Percentiles rank a stretch among this genome's conserved stretches.
Conservation (phyloP, 2,888 invertebrate species). For the Torymus auratus region DNA sequence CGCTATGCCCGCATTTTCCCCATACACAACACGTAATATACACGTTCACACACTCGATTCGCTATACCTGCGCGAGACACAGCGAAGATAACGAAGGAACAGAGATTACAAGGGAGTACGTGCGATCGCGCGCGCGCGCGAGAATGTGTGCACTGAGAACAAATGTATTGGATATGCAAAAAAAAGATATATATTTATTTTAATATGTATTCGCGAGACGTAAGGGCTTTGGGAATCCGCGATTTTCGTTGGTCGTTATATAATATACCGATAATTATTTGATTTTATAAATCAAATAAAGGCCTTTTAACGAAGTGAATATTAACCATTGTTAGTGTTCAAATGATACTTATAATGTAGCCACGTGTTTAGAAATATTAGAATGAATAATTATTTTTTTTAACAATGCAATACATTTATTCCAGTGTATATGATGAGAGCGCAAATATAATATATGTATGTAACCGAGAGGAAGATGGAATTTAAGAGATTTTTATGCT, state of each 20-base stretch:
- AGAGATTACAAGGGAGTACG: too few relatives aligned
- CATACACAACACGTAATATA: too few relatives aligned
- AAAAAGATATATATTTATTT: conserved; percentile 22
- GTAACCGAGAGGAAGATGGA: conserved; percentile 41
- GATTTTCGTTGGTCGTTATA: not conserved
- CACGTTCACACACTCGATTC: not conserved
- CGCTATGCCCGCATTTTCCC: too few relatives aligned
- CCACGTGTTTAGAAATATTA: not conserved
- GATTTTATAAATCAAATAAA: conserved; percentile 7
- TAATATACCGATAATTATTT: not conserved
- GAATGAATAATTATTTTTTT: conserved; percentile 10
- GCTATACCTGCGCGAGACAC: not conserved
- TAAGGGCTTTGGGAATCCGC: too few relatives aligned
- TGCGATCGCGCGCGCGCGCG: not conserved
- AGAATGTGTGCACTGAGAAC: not conserved
- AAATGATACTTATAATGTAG: too few relatives aligned
- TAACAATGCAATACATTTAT: conserved; percentile 16
- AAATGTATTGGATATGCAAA: conserved; percentile 5
- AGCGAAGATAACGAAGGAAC: not conserved
- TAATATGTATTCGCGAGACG: conserved; percentile 7
- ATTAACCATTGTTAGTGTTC: too few relatives aligned
- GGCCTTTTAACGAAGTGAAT: not conserved
- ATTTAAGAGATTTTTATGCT: conserved; percentile 30
- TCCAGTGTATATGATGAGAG: conserved; percentile 15
- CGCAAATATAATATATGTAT: not conserved